A percentile compares a stretch with the other conserved stretches of the same genome.
These are phyloP conservation scores for Marmota flaviventris DNA, from an alignment of 2,113 vertebrate species.

Conservation along the genomic window DNA sequence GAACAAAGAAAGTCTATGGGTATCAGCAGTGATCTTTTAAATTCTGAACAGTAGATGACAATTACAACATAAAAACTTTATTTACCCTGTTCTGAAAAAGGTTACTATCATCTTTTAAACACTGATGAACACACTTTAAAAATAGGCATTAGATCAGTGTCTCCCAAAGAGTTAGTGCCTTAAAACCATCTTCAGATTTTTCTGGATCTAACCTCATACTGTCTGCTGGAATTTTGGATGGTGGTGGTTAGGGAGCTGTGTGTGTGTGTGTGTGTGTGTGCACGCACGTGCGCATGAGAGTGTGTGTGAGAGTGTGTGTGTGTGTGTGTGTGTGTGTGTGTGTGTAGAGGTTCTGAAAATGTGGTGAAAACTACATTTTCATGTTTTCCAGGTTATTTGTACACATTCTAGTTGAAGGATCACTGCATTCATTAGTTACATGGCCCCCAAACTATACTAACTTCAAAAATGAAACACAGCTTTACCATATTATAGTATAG, in stretches of 20 bases:
- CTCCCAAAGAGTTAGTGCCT: background rate
- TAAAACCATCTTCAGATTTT: constrained; percentile 24
- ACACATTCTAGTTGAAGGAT: background rate
- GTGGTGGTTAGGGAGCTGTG: background rate
- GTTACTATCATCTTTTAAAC: constrained; percentile 5
- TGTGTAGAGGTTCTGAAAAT: background rate
- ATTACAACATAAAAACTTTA: background rate
- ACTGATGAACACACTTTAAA: background rate
- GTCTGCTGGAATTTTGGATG: background rate
- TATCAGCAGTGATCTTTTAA: background rate
- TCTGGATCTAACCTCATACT: background rate
- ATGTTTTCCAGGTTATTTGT: background rate
- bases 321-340: too few species aligned
- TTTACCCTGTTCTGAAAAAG: constrained; percentile 13
- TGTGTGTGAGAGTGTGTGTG: too few species aligned
- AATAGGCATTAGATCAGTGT: background rate
- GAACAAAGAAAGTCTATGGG: background rate
- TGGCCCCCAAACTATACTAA: background rate
- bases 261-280: background rate
- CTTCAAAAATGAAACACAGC: constrained; percentile 11
- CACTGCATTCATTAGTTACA: background rate
- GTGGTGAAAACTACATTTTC: background rate
- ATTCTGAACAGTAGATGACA: background rate
- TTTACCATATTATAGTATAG: background rate
- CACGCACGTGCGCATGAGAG: too few species aligned